Conservation (phyloP, 2,797 vertebrate species). For the Chromis chromis region DNA sequence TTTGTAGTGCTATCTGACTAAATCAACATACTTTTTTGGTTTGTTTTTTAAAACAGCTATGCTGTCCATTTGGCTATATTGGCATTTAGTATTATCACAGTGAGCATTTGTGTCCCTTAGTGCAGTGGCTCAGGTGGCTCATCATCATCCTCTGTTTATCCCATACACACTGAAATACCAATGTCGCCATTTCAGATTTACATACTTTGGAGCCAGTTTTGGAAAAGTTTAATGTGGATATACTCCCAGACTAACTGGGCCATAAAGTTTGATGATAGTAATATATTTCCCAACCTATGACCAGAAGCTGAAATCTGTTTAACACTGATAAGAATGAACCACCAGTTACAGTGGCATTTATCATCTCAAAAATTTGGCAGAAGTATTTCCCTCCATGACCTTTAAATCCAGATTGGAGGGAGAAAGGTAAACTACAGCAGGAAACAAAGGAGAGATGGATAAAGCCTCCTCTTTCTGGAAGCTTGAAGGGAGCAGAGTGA, state of each 20-base stretch:
- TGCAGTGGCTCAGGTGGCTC: background rate
- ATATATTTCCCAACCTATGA: background rate
- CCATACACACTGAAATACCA: background rate
- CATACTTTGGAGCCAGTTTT: background rate
- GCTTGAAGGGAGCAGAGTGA: constrained; percentile 17
- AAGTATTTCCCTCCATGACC: background rate
- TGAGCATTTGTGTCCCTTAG: too few species aligned
- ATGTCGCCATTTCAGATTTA: background rate
- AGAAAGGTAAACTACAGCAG: constrained; percentile 8
- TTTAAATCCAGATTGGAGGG: background rate
- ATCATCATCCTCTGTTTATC: background rate
- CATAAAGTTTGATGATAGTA: background rate
- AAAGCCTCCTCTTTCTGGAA: constrained; percentile 7
- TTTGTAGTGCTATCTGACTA: background rate
- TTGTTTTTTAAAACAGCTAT: too few species aligned
- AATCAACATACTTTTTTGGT: background rate
- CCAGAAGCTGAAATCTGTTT: background rate
- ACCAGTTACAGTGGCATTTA: background rate
- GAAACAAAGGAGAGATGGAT: constrained; percentile 7
- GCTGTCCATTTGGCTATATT: too few species aligned
- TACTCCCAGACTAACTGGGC: background rate
- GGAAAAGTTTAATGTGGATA: background rate
- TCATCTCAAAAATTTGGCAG: background rate
- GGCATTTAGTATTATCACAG: too few species aligned
- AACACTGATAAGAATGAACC: background rate